Evolutionary conservation across 1,140 invertebrate genomes (phyloP), one percentile per base, ranked within the genome.

Genomic region (Aplysia californica): DNA sequence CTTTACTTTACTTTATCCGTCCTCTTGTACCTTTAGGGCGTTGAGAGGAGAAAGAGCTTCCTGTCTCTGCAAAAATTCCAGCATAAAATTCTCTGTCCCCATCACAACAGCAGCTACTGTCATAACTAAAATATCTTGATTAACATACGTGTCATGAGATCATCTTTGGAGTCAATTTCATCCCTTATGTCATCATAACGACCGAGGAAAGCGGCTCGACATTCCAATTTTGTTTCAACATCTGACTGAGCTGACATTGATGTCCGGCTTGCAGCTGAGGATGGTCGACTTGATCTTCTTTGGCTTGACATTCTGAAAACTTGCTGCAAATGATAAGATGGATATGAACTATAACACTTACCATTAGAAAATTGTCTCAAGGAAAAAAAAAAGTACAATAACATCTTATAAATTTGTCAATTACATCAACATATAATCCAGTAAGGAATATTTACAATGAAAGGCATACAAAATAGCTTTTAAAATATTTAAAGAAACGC

Each of bases 131-230:
- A n/a, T n/a, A n/a, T n/a, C n/a, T n/a, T n/a, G n/a, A n/a, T n/a
- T n/a, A n/a, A 72, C 76, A 39, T 69, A 81, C 72, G 61, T 83
- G 79, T 56, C 33, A 80, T 58, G 23, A 89, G 80, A 10, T 83
- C 79, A 56, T 83, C 77, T 66, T 82, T 80, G n/a, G 81, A 83
- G n/a, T 77, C 78, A 70, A 89, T 84, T 29, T 82, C 66, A 33
- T 86, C 84, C 31, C 76, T 69, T 23, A 87, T 74, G 55, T 84
- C 82, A 71, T 87, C 85, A 78, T 80, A 83, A 1, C 85, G 72
- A 35, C 79, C 76, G 5, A 87, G 61, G 75, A 84, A 89, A 21
- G 85, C 87, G 41, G 87, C 87, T 74, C 85, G 86, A 77, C 86
- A 87, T 64, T 87, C 84, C 0, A 80, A 55, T 20, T 79, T 50